Evolutionary conservation across 2,113 vertebrate genomes (phyloP), one percentile per base, ranked within the genome.

Genomic region (Scomber scombrus): DNA sequence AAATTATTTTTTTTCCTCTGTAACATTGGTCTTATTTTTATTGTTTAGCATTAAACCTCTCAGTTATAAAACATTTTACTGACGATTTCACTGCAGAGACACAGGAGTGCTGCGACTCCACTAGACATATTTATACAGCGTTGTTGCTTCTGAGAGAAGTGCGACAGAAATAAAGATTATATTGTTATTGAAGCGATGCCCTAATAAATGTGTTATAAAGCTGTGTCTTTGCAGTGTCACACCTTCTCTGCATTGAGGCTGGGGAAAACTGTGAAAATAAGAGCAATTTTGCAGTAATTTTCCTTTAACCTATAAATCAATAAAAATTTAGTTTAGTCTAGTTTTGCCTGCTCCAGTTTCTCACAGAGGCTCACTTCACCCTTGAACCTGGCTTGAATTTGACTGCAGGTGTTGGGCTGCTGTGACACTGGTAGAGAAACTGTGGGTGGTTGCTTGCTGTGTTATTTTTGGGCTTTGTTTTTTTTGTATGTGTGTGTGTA

Each of bases 391-490:
- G 46, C 43, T 56, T n/a, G 45, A 71, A 31, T 81, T 23, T 70
- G 72, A 16, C 68, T 81, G 15, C 76, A 84, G 77, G 49, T 87
- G 64, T 79, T 23, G 62, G 70, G n/a, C 73, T 60, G 69, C 23
- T 79, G 70, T 64, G 51, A 52, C 57, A 29, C 76, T 57, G 40
- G 46, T 75, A 71, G 78, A 49, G 73, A 58, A 45, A 62, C 85
- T 79, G 58, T 45, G 26, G 78, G 63, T 31, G 58, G 46, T 57
- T 52, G 56, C 55, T 84, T 26, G 43, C 55, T 52, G 26, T 80
- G 58, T 76, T 61, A 51, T 61, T 82, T 73, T 71, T 71, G 50
- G 34, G 34, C 34, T 7, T 11, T 71, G 3, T 78, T 11, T 2
- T 29, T 74, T 57, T 29, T 6, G 49, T 77, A 55, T 55, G 47